Percentiles rank a stretch among this genome's conserved stretches.
Evolutionary conservation across 2,888 invertebrate genomes (phyloP).

Genomic region (Phyllotreta cruciferae): DNA sequence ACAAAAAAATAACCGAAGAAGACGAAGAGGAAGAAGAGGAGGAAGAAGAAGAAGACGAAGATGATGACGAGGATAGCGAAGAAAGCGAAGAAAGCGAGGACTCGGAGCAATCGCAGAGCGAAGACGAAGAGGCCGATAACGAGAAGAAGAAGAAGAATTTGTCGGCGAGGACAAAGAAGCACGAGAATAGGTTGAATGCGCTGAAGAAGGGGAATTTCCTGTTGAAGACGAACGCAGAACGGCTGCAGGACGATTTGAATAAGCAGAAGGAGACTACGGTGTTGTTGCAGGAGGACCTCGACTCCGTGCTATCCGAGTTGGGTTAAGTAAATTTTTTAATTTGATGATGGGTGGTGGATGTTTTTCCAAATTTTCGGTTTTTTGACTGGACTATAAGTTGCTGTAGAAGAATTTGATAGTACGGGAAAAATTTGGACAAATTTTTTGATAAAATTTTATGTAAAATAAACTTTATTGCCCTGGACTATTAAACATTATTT

Average conservation of each 20-base stretch:
- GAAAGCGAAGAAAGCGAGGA: constrained; percentile 67
- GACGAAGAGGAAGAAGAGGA: constrained; percentile 65
- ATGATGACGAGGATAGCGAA: constrained; percentile 73
- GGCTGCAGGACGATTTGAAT: constrained; percentile 83
- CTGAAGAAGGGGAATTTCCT: constrained; percentile 88
- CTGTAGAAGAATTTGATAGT: too few species aligned
- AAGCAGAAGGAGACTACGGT: constrained; percentile 83
- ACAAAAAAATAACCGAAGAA: constrained; percentile 55
- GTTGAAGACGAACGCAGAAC: constrained; percentile 86
- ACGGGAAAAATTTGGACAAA: too few species aligned
- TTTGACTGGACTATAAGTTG: too few species aligned
- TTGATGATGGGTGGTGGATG: too few species aligned
- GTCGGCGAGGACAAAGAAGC: constrained; percentile 71
- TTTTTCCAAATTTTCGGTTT: too few species aligned
- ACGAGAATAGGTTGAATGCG: constrained; percentile 80
- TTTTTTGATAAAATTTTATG: too few species aligned
- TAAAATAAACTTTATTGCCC: too few species aligned
- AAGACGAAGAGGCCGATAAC: constrained; percentile 70
- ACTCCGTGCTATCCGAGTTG: constrained; percentile 85
- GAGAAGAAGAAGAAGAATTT: constrained; percentile 74
- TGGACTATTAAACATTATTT: too few species aligned
- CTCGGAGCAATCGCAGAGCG: constrained; percentile 66
- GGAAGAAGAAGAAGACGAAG: constrained; percentile 66
- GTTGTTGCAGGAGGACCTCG: constrained; percentile 81
- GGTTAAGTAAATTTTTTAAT: constrained; percentile 63